Base-by-base conservation (phyloP, 1,140 invertebrate genomes). In the Hesperophylax magnus region DNA sequence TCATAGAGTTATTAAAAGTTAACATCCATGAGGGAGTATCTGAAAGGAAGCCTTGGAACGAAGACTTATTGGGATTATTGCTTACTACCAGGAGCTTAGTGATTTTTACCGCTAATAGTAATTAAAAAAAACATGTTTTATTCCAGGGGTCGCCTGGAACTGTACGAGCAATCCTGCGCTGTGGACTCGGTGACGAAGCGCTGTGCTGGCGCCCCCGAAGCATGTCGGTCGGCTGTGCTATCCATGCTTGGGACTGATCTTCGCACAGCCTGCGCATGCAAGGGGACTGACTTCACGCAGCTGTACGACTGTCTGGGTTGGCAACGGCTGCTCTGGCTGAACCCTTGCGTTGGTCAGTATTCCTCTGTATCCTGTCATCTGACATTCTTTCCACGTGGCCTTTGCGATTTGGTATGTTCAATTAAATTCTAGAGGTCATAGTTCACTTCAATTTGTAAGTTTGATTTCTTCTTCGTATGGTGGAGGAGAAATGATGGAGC, bases 261-360 rank as follows among this genome's bases (percentile, higher is more conserved):
- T 20, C 90, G 96, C 81, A 95, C 94, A 2, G 94, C 93, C 56
- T 97, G 96, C 86, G 95, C 94, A 47, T 97, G 96, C 86, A 94
- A 96, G 81, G 95, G 95, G 5, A 94, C 94, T 0, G 96, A 97
- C 87, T 92, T 95, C 84, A 92, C 93, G 15, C 94, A 96, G 85
- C 88, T 97, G 0, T 96, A 96, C 86, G 95, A 96, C 80, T 97
- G 96, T 84, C 90, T 97, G 3, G 96, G 96, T 56, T 97, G 96
- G 96, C 95, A 97, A 84, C 88, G 96, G 61, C 91, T 97, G n/a
- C 92, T 97, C 5, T 97, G 96, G 96, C 93, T 97, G 67, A 97
- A 97, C 86, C 95, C 96, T 7, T 97, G 96, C 87, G 96, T 97
- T 72, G 96, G 96, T 97, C 88, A 94, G 95, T 91, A 18, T 31